Evolutionary conservation across 2,888 invertebrate species (phyloP).

Genomic region (Catocala nupta): DNA sequence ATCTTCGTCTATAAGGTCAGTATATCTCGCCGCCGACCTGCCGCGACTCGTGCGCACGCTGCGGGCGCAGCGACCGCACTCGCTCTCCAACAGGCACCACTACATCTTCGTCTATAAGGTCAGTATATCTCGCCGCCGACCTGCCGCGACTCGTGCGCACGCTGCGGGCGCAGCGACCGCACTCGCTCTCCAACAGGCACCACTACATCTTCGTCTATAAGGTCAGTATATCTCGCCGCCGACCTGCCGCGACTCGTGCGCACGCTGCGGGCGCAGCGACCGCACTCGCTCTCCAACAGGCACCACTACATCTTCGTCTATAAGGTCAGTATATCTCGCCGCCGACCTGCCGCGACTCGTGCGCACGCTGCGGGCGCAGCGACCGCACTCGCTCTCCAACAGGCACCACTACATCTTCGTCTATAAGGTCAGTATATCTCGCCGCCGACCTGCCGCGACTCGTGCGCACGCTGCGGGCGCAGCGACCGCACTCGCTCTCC

Average conservation of each 20-base stretch:
- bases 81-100: conserved; percentile 96
- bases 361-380: conserved; percentile 93
- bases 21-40: conserved; percentile 90
- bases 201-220: conserved; percentile 97
- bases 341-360: conserved; percentile 96
- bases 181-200: conserved; percentile 95
- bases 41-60: conserved; percentile 94
- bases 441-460: conserved; percentile 94
- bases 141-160: conserved; percentile 94
- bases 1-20: conserved; percentile 93
- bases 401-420: conserved; percentile 97
- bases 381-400: conserved; percentile 96
- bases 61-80: conserved; percentile 95
- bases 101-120: conserved; percentile 95
- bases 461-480: conserved; percentile 94
- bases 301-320: conserved; percentile 98
- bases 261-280: conserved; percentile 94
- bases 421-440: conserved; percentile 86
- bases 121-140: conserved; percentile 87
- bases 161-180: conserved; percentile 95
- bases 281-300: conserved; percentile 95
- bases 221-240: conserved; percentile 74
- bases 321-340: conserved; percentile 76
- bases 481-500: conserved; percentile 95
- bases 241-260: conserved; percentile 96